Conservation (phyloP, 2,888 invertebrate genomes). For the Invenusta paracnida region DNA sequence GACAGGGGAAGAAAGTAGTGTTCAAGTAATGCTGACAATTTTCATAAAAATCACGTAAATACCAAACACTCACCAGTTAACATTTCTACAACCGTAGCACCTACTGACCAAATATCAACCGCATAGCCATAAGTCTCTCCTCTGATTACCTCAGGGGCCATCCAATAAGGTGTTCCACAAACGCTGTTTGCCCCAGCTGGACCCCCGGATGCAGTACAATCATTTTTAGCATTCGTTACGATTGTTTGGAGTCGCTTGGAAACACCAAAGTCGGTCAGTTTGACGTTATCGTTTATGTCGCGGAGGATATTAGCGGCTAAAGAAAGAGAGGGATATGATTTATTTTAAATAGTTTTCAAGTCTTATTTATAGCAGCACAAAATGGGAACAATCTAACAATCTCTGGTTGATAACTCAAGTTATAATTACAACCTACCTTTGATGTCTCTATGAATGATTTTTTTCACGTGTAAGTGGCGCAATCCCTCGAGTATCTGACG, state of each 20-base stretch:
- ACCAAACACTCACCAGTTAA: slow-evolving; percentile 49
- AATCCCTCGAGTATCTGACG: no score
- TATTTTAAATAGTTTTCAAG: background rate
- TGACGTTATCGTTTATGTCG: slow-evolving; percentile 61
- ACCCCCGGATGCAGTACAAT: slow-evolving; percentile 54
- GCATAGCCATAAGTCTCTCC: slow-evolving; percentile 54
- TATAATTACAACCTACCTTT: no score
- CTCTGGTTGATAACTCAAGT: no score
- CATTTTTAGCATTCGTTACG: slow-evolving; percentile 46
- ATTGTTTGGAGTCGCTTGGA: slow-evolving; percentile 56
- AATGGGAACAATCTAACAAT: no score
- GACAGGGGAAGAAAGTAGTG: background rate
- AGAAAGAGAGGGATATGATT: background rate
- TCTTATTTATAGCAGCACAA: no score
- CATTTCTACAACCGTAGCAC: slow-evolving; percentile 61
- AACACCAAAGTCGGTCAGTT: slow-evolving; percentile 63
- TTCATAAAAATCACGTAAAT: no score
- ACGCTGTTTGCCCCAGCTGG: slow-evolving; percentile 53
- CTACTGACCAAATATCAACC: slow-evolving; percentile 61
- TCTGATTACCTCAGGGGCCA: slow-evolving; percentile 61
- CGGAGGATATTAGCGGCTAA: slow-evolving; percentile 62
- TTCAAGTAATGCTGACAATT: no score
- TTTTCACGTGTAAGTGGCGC: no score
- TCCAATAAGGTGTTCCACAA: slow-evolving; percentile 60
- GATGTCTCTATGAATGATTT: no score